Evolutionary conservation across 2,113 vertebrate species (phyloP).

Genomic region (Girardinichthys multiradiatus): DNA sequence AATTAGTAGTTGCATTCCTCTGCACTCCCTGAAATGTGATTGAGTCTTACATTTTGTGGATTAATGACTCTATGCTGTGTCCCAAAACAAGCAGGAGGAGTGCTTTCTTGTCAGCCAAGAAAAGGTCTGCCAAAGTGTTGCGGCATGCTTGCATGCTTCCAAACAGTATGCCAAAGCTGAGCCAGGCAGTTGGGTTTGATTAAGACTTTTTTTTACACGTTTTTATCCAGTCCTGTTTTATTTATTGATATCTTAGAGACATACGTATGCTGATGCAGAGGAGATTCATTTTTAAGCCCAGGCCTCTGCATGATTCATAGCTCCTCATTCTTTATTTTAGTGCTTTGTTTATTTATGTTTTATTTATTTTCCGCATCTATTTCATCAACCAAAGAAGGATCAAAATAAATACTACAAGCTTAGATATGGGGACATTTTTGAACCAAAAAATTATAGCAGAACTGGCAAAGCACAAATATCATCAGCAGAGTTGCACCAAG

Average conservation of each 20-base stretch:
- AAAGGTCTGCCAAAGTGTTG: background rate
- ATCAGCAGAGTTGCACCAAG: background rate
- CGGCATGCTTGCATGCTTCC: background rate
- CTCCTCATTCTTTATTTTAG: background rate
- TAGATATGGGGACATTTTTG: background rate
- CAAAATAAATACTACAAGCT: background rate
- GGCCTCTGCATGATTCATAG: background rate
- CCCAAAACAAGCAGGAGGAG: background rate
- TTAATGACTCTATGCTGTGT: background rate
- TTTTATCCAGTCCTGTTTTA: background rate
- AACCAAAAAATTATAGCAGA: background rate
- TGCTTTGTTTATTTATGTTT: background rate
- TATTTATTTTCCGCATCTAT: background rate
- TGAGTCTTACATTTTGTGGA: background rate
- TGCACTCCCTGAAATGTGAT: background rate
- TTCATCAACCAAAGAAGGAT: background rate
- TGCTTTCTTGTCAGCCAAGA: background rate
- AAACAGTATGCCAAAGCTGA: background rate
- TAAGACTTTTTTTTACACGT: background rate
- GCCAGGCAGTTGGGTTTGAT: background rate
- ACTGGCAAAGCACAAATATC: no score
- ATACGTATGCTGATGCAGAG: background rate
- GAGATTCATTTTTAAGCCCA: background rate
- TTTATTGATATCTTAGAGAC: background rate
- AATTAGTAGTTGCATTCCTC: background rate